Percentiles rank a stretch among this genome's conserved stretches.
Evolutionary conservation across 2,888 invertebrate genomes (phyloP).

Genomic region (Escarpia spicata): DNA sequence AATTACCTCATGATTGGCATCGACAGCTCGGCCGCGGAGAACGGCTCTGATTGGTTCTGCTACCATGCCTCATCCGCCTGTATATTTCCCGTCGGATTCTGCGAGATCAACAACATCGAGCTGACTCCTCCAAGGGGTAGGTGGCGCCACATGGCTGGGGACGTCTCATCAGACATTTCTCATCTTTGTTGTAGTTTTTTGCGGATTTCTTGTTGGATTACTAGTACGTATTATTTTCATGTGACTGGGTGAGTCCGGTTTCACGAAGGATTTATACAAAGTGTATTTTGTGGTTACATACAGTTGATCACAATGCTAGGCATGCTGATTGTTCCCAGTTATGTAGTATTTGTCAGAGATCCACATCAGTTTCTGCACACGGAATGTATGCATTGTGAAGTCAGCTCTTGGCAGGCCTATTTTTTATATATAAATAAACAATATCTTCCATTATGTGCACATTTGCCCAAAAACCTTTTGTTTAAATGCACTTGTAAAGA

Average conservation of each 20-base stretch:
- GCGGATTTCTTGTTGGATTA: neutral
- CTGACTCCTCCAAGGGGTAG: constrained; percentile 84
- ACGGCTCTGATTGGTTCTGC: constrained; percentile 95
- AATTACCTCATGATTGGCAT: constrained; percentile 97
- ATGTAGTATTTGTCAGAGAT: too few relatives aligned
- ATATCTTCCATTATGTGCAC: too few relatives aligned
- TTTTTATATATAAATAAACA: too few relatives aligned
- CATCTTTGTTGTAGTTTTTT: neutral
- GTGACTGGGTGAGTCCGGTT: neutral
- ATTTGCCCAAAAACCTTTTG: too few relatives aligned
- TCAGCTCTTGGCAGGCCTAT: too few relatives aligned
- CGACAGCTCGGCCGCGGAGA: constrained; percentile 78
- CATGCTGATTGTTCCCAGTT: too few relatives aligned
- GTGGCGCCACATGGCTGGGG: neutral
- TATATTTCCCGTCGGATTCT: constrained; percentile 95
- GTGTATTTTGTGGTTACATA: too few relatives aligned
- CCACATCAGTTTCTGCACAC: too few relatives aligned
- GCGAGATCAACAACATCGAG: constrained; percentile 81
- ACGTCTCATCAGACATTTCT: neutral
- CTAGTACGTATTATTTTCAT: neutral
- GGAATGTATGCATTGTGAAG: too few relatives aligned
- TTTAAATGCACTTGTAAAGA: too few relatives aligned
- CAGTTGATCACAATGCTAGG: too few relatives aligned
- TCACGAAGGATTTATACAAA: neutral
- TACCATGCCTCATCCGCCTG: constrained; percentile 94